Conservation (phyloP, 2,888 invertebrate genomes). For the Lycaena phlaeas region DNA sequence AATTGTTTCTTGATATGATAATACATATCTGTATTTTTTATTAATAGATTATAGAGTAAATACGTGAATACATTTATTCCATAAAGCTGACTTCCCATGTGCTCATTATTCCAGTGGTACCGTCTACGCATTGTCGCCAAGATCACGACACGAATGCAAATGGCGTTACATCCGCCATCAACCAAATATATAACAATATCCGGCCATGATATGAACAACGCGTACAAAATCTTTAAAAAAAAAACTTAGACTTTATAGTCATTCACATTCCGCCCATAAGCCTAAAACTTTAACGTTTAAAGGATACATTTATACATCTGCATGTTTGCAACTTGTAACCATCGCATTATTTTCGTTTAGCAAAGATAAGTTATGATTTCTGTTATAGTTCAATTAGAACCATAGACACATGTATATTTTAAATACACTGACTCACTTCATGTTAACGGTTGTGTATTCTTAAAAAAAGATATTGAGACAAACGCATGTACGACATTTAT, state of each 20-base stretch:
- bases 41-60: too few relatives aligned
- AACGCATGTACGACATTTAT: constrained; percentile 29
- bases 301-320: too few relatives aligned
- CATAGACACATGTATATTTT: neutral
- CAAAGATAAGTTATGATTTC: too few relatives aligned
- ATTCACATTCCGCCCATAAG: too few relatives aligned
- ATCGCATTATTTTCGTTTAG: too few relatives aligned
- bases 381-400: too few relatives aligned
- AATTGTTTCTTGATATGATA: too few relatives aligned
- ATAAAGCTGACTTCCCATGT: constrained; percentile 15
- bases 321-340: too few relatives aligned
- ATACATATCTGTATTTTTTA: too few relatives aligned
- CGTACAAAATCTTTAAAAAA: neutral
- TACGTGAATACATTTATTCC: neutral
- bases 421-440: constrained; percentile 1
- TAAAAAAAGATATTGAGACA: constrained; percentile 13
- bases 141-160: constrained; percentile 54
- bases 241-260: neutral
- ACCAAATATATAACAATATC: constrained; percentile 49
- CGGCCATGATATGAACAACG: constrained; percentile 30
- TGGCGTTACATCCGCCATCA: constrained; percentile 54
- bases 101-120: constrained; percentile 26
- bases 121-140: constrained; percentile 29
- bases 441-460: constrained; percentile 3
- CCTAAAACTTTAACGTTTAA: too few relatives aligned